Base-by-base conservation (phyloP, 2,888 invertebrate species). In the Brachynemurus nebulosus region DNA sequence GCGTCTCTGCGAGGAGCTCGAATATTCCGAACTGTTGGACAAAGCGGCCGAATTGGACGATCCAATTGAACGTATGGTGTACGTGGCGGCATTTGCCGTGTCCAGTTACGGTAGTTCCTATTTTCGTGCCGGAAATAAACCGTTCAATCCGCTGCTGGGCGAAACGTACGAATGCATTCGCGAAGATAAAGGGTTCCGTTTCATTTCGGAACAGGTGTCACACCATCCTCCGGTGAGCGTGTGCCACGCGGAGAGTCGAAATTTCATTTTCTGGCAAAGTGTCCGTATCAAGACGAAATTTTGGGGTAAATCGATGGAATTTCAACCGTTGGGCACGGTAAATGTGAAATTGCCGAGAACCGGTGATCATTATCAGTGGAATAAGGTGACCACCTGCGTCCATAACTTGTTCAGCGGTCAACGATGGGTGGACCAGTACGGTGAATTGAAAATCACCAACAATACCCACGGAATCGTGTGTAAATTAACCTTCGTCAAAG, bases 301-400 rank as follows among this genome's bases (percentile, higher is more conserved):
- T 68, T 88, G 88, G 88, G 88, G 88, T 48, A 86, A 86, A 65
- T 86, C 85, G 45, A 86, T 88, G 83, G 86, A 88, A 68, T 84
- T 86, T 62, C 85, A 86, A 61, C 86, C 88, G 1, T 68, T 81
- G 17, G 86, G 81, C 39, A 57, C 67, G 1, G 80, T 84, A 0
- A 76, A 81, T 58, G 71, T 85, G 8, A 57, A 71, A 33, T 63
- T 79, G 43, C 64, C 68, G 23, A 71, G 73, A 53, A 75, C 75
- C 36, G 75, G 77, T 9, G 82, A 82, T 56, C 71, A 76, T 52
- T 85, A 83, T 58, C 71, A 71, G 43, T 85, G 83, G 80, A 84
- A 84, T 59, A 85, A 86, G 66, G 70, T 62, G 21, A 88, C 86
- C 33, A 86, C 86, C 1, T 88, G 86, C 61, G 84, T 88, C 1